A percentile compares a stretch with the other conserved stretches of the same genome.
phyloP scores from a whole-genome alignment of 2,113 vertebrate species.

The Otis tarda region DNA sequence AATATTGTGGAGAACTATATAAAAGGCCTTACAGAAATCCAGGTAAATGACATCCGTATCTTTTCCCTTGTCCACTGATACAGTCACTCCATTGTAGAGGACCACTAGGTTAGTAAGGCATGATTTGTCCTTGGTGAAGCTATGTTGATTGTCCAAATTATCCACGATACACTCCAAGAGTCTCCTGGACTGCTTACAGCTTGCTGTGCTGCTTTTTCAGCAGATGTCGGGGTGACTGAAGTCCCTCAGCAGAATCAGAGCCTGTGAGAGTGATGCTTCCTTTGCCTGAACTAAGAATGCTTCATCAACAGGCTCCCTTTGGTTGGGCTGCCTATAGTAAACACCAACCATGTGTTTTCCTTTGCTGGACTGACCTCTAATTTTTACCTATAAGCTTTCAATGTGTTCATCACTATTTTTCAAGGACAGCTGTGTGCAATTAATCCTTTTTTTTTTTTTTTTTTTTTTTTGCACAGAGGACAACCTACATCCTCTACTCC shows the following conservation, averaged over 20 bases:
- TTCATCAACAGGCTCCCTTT: neutral
- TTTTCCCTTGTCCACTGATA: too few relatives aligned
- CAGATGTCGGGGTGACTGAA: too few relatives aligned
- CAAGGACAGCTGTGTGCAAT: neutral
- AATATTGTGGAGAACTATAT: too few relatives aligned
- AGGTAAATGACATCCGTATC: too few relatives aligned
- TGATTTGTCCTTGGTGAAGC: too few relatives aligned
- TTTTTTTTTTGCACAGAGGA: neutral
- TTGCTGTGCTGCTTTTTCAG: too few relatives aligned
- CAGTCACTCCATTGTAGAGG: too few relatives aligned
- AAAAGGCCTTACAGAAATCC: too few relatives aligned
- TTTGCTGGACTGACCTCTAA: neutral
- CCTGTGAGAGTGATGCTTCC: neutral
- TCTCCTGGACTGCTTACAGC: too few relatives aligned
- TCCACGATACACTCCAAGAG: too few relatives aligned
- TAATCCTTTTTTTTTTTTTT: neutral
- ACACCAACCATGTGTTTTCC: neutral
- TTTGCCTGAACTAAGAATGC: neutral
- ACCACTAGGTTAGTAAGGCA: too few relatives aligned
- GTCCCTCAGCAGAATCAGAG: neutral
- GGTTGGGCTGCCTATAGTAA: neutral
- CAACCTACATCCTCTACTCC: fast-evolving
- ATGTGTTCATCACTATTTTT: neutral
- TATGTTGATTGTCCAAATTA: too few relatives aligned
- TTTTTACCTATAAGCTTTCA: neutral